Conservation (phyloP, 30 jellyfish, hydroid and myxozoan genomes). For the Hydractinia echinata region DNA sequence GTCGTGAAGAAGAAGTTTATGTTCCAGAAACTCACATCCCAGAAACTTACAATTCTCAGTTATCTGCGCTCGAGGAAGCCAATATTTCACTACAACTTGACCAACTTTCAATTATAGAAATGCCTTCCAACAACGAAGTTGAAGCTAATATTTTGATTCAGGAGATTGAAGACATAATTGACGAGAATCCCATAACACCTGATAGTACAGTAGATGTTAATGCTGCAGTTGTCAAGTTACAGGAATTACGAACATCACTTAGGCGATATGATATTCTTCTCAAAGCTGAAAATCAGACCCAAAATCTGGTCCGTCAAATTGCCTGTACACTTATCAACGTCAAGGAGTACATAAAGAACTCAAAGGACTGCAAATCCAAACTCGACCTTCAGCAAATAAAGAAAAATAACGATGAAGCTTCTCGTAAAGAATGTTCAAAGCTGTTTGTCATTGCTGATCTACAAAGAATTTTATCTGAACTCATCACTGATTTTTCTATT, state of each 20-base stretch:
- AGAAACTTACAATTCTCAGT: too few species aligned
- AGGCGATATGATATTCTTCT: not conserved
- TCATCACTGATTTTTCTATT: slow-evolving; percentile 1
- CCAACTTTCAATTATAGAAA: not conserved
- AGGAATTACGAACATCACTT: slow-evolving; percentile 3
- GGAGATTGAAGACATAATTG: slow-evolving; percentile 6
- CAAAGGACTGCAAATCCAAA: slow-evolving; percentile 19
- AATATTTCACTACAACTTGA: not conserved
- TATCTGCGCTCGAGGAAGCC: not conserved
- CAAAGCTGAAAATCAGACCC: slow-evolving; percentile 21
- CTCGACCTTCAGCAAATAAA: not conserved
- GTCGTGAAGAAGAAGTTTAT: too few species aligned
- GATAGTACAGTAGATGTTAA: not conserved
- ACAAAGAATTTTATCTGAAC: not conserved
- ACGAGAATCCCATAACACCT: not conserved
- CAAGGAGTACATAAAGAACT: slow-evolving; percentile 18
- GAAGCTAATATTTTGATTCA: not conserved
- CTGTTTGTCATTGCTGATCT: not conserved
- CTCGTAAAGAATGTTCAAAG: slow-evolving; percentile 16
- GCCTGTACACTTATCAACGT: slow-evolving; percentile 1
- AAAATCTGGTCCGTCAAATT: slow-evolving; percentile 5
- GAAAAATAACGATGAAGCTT: not conserved
- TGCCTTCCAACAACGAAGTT: not conserved
- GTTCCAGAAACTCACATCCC: too few species aligned
- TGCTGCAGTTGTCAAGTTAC: not conserved